Evolutionary conservation across 2,113 vertebrate genomes (phyloP), one percentile per base, ranked within the genome.

Genomic region (Eidolon helvum): DNA sequence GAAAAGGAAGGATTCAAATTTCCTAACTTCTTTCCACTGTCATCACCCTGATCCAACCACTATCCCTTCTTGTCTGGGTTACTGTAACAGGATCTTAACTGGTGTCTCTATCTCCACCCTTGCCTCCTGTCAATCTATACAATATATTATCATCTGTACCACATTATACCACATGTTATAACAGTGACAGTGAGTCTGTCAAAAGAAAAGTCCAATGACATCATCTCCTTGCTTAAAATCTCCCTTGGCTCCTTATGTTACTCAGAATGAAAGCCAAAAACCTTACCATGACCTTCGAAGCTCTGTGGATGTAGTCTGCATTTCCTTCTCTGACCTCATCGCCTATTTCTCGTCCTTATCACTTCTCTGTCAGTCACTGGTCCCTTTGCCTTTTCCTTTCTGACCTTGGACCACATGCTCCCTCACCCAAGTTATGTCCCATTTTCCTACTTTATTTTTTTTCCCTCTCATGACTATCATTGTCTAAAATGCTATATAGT

Each of bases 331-430:
- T 35, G 33, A 33, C 18, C 10, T 65, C 35, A 38, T 2, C 53
- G 40, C 45, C 7, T 38, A 10, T 3, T 19, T 72, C 33, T 2
- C 6, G 10, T 33, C 87, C 43, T 43, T 5, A 89, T 10, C 18
- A 30, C 30, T 24, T 1, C 10, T 28, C 8, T 63, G 33, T 3
- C 12, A 30, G 45, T 66, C 33, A 4, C 9, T 14, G 26, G 10
- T 1, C 5, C n/a, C 14, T 26, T 30, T 53, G 11, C 21, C 63
- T 5, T 69, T 18, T 9, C 16, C 63, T 3, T 69, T 24, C 9
- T 4, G 45, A 11, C 26, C 4, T 10, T 0, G 3, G 24, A 38
- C 15, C 3, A 10, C 43, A 35, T 4, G 43, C 6, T 26, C 19
- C 7, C 38, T 35, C 59, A 61, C 18, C 59, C 43, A 77, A 59